Conservation (phyloP, 2,888 invertebrate genomes). For the Tricholauxania praeusta region DNA sequence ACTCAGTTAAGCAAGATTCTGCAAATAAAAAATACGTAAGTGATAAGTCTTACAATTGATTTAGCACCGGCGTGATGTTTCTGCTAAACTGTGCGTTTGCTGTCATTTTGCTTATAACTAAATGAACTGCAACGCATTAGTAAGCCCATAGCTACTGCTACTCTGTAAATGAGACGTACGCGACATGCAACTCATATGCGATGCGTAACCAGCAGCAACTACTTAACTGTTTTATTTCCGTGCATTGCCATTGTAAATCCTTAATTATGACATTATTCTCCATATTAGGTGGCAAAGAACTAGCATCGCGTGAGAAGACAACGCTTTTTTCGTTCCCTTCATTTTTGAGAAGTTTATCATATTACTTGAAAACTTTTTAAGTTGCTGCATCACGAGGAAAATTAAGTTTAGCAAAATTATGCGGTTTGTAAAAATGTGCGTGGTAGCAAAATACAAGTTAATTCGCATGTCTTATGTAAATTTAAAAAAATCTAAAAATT, state of each 20-base stretch:
- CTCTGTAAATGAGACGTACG: slow-evolving; percentile 34
- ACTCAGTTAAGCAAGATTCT: no score
- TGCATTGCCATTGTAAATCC: slow-evolving; percentile 52
- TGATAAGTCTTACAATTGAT: no score
- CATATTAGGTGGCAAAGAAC: slow-evolving; percentile 55
- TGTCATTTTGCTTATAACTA: background rate
- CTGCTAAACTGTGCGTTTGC: no score
- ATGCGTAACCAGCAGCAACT: background rate
- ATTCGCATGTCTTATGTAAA: background rate
- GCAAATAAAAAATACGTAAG: no score
- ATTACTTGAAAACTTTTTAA: slow-evolving; percentile 5
- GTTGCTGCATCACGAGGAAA: background rate
- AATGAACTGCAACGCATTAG: slow-evolving; percentile 21
- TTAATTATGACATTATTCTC: slow-evolving; percentile 65
- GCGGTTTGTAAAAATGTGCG: background rate
- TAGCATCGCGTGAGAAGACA: no score
- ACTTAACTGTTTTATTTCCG: background rate
- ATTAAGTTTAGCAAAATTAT: background rate
- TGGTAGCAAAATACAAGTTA: slow-evolving; percentile 2
- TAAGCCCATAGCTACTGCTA: slow-evolving; percentile 2
- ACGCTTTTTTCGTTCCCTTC: background rate
- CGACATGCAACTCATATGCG: slow-evolving; percentile 14
- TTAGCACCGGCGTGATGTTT: no score
- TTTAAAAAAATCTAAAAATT: no score
- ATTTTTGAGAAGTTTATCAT: slow-evolving; percentile 6